phyloP scores from a whole-genome alignment of 2,888 invertebrate genomes.

The Dyspetes luteomarginatus region DNA sequence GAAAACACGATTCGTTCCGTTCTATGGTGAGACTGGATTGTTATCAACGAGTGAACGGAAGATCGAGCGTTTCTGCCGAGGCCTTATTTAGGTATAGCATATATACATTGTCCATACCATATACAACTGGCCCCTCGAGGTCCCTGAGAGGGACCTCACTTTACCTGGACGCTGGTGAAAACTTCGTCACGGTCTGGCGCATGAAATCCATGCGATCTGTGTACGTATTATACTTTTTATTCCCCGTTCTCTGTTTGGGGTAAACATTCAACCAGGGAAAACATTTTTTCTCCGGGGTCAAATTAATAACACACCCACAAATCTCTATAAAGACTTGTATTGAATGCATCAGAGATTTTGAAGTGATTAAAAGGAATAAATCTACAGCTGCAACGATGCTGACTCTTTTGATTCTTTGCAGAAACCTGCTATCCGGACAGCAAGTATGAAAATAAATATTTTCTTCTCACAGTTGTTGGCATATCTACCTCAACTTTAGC shows the following conservation, averaged over 20 bases:
- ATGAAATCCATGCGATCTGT: slow-evolving; percentile 51
- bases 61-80: slow-evolving; percentile 43
- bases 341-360: neutral
- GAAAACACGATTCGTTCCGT: slow-evolving; percentile 81
- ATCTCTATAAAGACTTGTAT: neutral
- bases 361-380: neutral
- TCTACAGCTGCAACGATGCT: no score
- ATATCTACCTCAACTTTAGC: slow-evolving; percentile 11
- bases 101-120: slow-evolving; percentile 28
- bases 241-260: slow-evolving; percentile 21
- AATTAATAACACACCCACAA: slow-evolving; percentile 32
- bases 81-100: slow-evolving; percentile 14
- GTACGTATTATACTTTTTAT: slow-evolving; percentile 41
- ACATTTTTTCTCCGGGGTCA: slow-evolving; percentile 39
- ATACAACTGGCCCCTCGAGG: slow-evolving; percentile 32
- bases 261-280: slow-evolving; percentile 31
- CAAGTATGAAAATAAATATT: no score
- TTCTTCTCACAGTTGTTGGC: no score
- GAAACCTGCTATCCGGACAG: no score
- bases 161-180: slow-evolving; percentile 60
- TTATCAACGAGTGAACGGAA: slow-evolving; percentile 74
- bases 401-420: no score
- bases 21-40: slow-evolving; percentile 67
- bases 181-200: slow-evolving; percentile 59
- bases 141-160: slow-evolving; percentile 9